Conservation (phyloP, 2,888 invertebrate genomes). For the Chydorus sphaericus region DNA sequence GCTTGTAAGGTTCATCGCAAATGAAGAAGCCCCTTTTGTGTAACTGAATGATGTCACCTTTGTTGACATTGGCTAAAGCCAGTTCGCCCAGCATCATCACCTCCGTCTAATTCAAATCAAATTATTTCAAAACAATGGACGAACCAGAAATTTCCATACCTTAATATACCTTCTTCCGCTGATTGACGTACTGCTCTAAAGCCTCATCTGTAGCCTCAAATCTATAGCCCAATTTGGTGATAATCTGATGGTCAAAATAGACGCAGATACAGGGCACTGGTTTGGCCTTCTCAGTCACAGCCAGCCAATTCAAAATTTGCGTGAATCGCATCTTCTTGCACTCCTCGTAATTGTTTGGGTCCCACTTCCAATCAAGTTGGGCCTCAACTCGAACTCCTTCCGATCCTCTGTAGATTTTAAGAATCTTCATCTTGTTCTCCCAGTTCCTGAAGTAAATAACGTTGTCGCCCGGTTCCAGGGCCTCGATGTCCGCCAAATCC, state of each 20-base stretch:
- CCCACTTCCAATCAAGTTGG: slow-evolving; percentile 69
- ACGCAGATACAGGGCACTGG: slow-evolving; percentile 66
- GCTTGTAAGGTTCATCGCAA: slow-evolving; percentile 64
- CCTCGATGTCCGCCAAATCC: slow-evolving; percentile 74
- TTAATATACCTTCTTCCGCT: slow-evolving; percentile 61
- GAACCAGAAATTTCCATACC: slow-evolving; percentile 36
- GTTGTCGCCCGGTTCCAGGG: slow-evolving; percentile 64
- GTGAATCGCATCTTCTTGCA: slow-evolving; percentile 99
- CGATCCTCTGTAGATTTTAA: slow-evolving; percentile 44
- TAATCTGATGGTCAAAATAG: slow-evolving; percentile 91
- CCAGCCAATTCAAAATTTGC: slow-evolving; percentile 85
- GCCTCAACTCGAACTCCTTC: slow-evolving; percentile 58
- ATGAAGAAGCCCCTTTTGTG: slow-evolving; percentile 92
- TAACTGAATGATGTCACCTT: slow-evolving; percentile 88
- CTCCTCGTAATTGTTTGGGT: slow-evolving; percentile 80
- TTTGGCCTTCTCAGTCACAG: slow-evolving; percentile 41
- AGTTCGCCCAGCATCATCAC: slow-evolving; percentile 80
- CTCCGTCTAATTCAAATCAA: slow-evolving; percentile 45
- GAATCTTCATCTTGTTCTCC: slow-evolving; percentile 84
- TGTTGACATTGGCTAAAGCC: slow-evolving; percentile 58
- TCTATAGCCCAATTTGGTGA: slow-evolving; percentile 75
- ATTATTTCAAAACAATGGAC: background rate
- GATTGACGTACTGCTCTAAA: slow-evolving; percentile 82
- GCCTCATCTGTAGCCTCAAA: slow-evolving; percentile 97
- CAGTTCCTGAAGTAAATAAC: slow-evolving; percentile 98